Evolutionary conservation across 2,888 invertebrate species (phyloP), one percentile per base, ranked within the genome.

Genomic region (Keiferia lycopersicella): DNA sequence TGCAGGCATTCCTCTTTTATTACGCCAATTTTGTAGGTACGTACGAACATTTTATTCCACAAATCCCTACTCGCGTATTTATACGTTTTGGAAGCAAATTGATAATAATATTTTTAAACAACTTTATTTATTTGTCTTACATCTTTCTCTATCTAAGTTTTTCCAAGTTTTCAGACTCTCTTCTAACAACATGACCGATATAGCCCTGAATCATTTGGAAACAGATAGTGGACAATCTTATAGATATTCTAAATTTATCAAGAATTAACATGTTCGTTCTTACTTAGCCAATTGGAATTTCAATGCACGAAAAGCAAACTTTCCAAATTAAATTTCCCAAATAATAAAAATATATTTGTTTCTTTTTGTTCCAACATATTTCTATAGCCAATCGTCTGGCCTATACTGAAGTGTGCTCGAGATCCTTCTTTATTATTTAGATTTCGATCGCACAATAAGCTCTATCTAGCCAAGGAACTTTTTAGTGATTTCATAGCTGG

Each of bases 1-100:
- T 82, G 83, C 86, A 82, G 84, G 88, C 91, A 90, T 91, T 91
- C 84, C 91, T 87, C 90, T 89, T 91, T 91, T 91, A 91, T 91
- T 91, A 90, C 91, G 83, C 87, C 90, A 91, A 91, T 91, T 91
- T 90, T 88, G 89, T 88, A 34, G 34, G 34, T 34, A 34, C 8
- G 34, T 34, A 34, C 6, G 14, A n/a, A 83, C 86, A 84, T 26
- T 56, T n/a, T 30, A 56, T 34, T 30, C 56, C 4, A 16, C 30
- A 34, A 56, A 34, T 30, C 56, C 56, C 34, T 30, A 56, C 50
- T 8, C 12, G 1, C 12, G 20, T 51, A 51, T 22, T 8, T 51
- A 12, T 50, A 20, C 20, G 16, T 16, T n/a, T n/a, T 4, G 11
- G 50, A 7, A 20, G 2, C 6, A 20, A 18, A 26, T 6, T 26